These are phyloP conservation scores for Pristionchus maxplancki DNA, from an alignment of 2,888 invertebrate species.

Conservation along the genomic window DNA sequence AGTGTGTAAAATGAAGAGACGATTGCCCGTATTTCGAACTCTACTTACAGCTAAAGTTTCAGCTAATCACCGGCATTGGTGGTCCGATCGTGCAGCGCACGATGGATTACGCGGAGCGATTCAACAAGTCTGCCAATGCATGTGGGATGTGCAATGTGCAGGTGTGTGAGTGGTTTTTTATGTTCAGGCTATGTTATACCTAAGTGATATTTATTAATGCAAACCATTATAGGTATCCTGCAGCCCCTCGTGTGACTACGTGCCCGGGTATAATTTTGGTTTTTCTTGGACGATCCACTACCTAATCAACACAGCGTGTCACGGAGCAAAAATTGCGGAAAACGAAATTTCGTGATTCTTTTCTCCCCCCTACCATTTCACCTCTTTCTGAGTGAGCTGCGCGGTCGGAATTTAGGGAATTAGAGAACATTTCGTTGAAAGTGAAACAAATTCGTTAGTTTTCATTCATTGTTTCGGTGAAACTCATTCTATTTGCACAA, in stretches of 20 bases:
- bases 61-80: slow-evolving; percentile 72
- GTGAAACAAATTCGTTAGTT: no score
- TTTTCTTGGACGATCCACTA: no score
- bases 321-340: no score
- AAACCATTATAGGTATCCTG: slow-evolving; percentile 51
- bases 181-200: neutral
- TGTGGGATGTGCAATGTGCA: slow-evolving; percentile 76
- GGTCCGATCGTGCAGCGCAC: slow-evolving; percentile 73
- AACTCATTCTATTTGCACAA: no score
- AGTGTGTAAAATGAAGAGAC: no score
- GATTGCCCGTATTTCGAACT: neutral
- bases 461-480: no score
- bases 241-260: slow-evolving; percentile 58
- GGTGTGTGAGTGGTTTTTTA: slow-evolving; percentile 52
- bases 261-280: slow-evolving; percentile 54
- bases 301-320: no score
- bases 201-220: neutral
- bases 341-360: no score
- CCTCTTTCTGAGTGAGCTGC: no score
- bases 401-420: no score
- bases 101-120: slow-evolving; percentile 72
- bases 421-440: no score
- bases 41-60: neutral
- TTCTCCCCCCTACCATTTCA: no score
- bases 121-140: slow-evolving; percentile 72